Evolutionary conservation across 2,888 invertebrate species (phyloP), one percentile per base, ranked within the genome.

Genomic region (Drosophila nigritarsus): DNA sequence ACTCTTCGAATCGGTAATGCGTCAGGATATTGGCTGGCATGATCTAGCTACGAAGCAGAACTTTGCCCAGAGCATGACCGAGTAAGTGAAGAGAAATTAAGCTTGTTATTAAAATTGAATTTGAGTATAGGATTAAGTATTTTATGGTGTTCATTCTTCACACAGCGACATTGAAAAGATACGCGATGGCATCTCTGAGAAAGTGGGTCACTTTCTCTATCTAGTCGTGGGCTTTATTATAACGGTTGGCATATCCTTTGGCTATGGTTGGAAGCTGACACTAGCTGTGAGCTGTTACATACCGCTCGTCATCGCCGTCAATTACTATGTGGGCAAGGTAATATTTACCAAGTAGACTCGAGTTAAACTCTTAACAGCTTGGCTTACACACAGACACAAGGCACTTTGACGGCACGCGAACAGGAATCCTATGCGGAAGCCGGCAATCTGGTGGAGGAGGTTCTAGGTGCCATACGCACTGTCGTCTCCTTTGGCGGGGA

Each of bases 261-360:
- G 94, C 0, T 96, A 96, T 90, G 97, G 98, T 54, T 98, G 98
- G 98, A 95, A 97, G 91, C 94, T 98, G 56, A 97, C 98, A 0
- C 92, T 97, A 36, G 96, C 97, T 51, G 96, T 97, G 59, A 93
- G 98, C 75, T 95, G 96, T 7, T 95, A 96, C 62, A 95, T 97
- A 30, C 98, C 98, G 0, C 92, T 97, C 53, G 95, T 97, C 30
- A 96, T 96, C 11, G 94, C 95, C 5, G 94, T 96, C 15, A 97
- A 97, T 27, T 96, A 95, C 27, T 92, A 96, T 32, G 96, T 98
- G 50, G 95, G 96, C 15, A 96, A 95, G 95, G 97, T 95, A 89
- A 92, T 13, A 5, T 30, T 11, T 4, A n/a, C 1, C 0, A 30
- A 3, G 18, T 54, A 7, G 7, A 9, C 11, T 9, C 8, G 6